phyloP scores from a whole-genome alignment of 2,797 vertebrate species.

The Melanotaenia nigrans region DNA sequence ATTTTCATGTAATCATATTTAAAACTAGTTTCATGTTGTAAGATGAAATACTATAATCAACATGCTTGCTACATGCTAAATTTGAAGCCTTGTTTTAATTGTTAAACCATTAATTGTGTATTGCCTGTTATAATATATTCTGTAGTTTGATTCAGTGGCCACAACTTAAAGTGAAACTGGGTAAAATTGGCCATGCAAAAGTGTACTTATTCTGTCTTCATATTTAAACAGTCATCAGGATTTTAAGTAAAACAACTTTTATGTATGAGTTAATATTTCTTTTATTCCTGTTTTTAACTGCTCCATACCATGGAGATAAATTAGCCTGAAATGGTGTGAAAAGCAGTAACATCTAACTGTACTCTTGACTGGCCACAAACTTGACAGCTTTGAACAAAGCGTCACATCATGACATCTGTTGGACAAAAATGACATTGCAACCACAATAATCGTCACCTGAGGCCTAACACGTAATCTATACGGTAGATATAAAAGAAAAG shows the following conservation, averaged over 20 bases:
- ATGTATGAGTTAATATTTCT: neutral
- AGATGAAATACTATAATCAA: neutral
- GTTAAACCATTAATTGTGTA: neutral
- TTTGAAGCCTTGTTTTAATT: neutral
- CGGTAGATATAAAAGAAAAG: neutral
- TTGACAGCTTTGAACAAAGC: neutral
- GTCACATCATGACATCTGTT: slow-evolving; percentile 62
- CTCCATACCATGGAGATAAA: slow-evolving; percentile 26
- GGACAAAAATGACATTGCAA: slow-evolving; percentile 31
- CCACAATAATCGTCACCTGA: neutral
- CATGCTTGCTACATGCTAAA: neutral
- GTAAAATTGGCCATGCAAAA: neutral
- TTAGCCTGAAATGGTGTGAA: slow-evolving; percentile 15
- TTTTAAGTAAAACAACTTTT: slow-evolving; percentile 36
- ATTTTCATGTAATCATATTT: neutral
- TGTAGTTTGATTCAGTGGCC: neutral
- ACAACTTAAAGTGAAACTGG: neutral
- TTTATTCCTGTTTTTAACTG: slow-evolving; percentile 16
- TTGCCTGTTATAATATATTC: neutral
- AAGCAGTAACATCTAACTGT: slow-evolving; percentile 17
- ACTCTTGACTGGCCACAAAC: slow-evolving; percentile 13
- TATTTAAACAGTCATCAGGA: neutral
- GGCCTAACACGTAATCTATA: neutral
- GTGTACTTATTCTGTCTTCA: neutral
- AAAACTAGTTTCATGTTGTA: neutral